A percentile compares a stretch with the other conserved stretches of the same genome.
These are phyloP conservation scores for Amphibalanus amphitrite DNA, from an alignment of 1,140 invertebrate genomes.

Conservation along the genomic window DNA sequence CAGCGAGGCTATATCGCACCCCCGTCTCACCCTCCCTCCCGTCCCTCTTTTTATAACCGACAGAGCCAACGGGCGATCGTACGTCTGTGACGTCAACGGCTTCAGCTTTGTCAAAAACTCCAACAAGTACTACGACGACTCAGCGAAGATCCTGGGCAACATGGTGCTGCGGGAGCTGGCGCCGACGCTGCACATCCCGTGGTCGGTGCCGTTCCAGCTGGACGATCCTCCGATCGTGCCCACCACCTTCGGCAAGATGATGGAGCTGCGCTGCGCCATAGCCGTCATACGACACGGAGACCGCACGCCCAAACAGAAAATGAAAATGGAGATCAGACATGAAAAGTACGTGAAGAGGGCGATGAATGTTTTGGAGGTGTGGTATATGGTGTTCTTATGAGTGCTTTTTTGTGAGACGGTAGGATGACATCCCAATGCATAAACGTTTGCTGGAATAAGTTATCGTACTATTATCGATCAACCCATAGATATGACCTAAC, in stretches of 20 bases:
- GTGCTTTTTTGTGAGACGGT: too few relatives aligned
- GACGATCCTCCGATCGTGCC: slow-evolving; percentile 98
- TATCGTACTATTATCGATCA: too few relatives aligned
- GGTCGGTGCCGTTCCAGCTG: slow-evolving; percentile 87
- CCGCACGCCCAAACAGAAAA: slow-evolving; percentile 98
- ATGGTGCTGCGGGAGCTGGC: slow-evolving; percentile 84
- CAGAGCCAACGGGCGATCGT: slow-evolving; percentile 94
- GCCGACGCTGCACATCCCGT: slow-evolving; percentile 87
- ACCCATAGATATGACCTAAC: too few relatives aligned
- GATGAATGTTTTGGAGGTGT: too few relatives aligned
- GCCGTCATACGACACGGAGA: slow-evolving; percentile 98
- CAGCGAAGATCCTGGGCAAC: slow-evolving; percentile 90
- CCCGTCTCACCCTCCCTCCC: background rate
- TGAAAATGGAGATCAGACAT: slow-evolving; percentile 99
- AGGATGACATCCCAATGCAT: too few relatives aligned
- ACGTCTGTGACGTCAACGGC: slow-evolving; percentile 98
- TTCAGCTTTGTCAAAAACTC: slow-evolving; percentile 99
- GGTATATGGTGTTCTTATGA: too few relatives aligned
- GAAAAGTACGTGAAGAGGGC: slow-evolving; percentile 51
- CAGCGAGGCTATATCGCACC: background rate
- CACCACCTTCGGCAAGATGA: slow-evolving; percentile 98
- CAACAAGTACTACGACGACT: slow-evolving; percentile 99
- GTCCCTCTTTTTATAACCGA: too few relatives aligned
- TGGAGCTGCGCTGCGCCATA: slow-evolving; percentile 95
- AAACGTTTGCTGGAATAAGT: too few relatives aligned